Evolutionary conservation across 2,797 vertebrate genomes (phyloP).

Genomic region (Gymnocypris eckloni): DNA sequence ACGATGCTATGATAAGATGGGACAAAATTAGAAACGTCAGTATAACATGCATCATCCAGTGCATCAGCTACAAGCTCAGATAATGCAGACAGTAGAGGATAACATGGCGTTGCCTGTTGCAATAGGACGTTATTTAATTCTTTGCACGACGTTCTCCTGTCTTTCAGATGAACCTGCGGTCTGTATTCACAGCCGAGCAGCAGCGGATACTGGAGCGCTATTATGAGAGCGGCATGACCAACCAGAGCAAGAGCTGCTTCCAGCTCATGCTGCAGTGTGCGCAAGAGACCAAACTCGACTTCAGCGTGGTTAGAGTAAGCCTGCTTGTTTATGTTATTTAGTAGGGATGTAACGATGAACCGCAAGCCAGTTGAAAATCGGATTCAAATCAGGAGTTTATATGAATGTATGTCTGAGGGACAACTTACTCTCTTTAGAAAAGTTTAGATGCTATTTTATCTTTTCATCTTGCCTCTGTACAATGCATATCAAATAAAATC

Average conservation of each 20-base stretch:
- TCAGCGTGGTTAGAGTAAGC: slow-evolving; percentile 98
- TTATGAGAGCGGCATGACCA: slow-evolving; percentile 99
- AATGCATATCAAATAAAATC: no score
- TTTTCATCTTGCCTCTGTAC: no score
- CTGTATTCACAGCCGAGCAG: slow-evolving; percentile 97
- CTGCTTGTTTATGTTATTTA: not conserved
- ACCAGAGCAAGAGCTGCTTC: slow-evolving; percentile 99
- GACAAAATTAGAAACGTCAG: not conserved
- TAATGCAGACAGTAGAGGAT: not conserved
- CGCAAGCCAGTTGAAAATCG: no score
- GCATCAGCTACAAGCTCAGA: not conserved
- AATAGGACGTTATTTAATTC: not conserved
- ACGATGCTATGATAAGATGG: not conserved
- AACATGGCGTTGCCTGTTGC: not conserved
- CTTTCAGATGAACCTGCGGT: slow-evolving; percentile 98
- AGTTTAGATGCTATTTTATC: no score
- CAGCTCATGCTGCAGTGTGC: slow-evolving; percentile 99
- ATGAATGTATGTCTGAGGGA: no score
- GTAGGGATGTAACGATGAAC: no score
- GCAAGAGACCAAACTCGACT: slow-evolving; percentile 98
- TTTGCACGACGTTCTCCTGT: slow-evolving; percentile 5
- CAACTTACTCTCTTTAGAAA: no score
- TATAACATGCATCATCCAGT: no score
- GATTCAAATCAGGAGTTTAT: no score
- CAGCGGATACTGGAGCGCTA: slow-evolving; percentile 97